Percentiles rank a stretch among this genome's conserved stretches.
Evolutionary conservation across 2,888 invertebrate genomes (phyloP).

Genomic region (Synergus laeviventris): DNA sequence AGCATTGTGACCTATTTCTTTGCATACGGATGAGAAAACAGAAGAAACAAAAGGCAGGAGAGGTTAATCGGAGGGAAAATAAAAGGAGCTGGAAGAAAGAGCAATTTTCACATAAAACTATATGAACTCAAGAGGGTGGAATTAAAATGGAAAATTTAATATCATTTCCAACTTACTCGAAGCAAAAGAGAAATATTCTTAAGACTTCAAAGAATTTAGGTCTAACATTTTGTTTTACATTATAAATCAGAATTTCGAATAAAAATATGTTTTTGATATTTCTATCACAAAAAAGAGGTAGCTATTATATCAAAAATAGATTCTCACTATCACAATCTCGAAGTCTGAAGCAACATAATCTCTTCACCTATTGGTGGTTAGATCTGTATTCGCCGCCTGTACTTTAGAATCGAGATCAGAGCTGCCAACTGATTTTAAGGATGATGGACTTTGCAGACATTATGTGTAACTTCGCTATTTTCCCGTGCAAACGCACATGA

Average conservation of each 20-base stretch:
- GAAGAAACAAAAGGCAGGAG: not conserved
- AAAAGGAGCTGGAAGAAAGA: not conserved
- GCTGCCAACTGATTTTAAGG: no score
- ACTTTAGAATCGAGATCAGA: no score
- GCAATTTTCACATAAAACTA: not conserved
- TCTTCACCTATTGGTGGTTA: no score
- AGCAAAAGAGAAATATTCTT: not conserved
- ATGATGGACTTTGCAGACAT: no score
- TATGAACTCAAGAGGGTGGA: not conserved
- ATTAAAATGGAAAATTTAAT: not conserved
- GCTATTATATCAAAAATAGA: no score
- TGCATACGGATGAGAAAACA: not conserved
- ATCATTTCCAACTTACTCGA: not conserved
- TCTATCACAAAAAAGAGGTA: no score
- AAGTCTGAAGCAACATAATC: no score
- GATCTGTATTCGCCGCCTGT: no score
- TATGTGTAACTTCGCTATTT: no score
- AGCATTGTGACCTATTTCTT: constrained; percentile 11
- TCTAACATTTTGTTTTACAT: not conserved
- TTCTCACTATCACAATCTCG: no score
- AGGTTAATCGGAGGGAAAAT: not conserved
- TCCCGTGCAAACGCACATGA: no score
- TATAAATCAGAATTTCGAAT: not conserved
- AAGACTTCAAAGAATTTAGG: not conserved
- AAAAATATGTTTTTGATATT: no score